These are phyloP conservation scores for Sanderia malayensis DNA, from an alignment of 30 jellyfish, hydroid and myxozoan species.

Conservation along the genomic window DNA sequence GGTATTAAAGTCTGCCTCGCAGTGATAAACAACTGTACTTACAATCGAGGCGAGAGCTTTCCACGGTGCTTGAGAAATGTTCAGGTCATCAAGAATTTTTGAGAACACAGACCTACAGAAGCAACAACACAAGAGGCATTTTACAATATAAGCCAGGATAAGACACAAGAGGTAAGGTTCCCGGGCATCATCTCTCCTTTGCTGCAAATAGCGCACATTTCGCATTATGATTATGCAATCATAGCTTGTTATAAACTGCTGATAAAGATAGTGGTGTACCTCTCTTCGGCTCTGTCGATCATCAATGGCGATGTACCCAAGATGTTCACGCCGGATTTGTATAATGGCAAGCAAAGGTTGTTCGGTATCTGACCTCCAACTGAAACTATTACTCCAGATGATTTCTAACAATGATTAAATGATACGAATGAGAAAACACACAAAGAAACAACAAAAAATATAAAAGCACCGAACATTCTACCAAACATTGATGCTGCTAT, in stretches of 20 bases:
- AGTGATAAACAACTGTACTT: slow-evolving; percentile 17
- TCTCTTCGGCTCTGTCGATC: slow-evolving; percentile 80
- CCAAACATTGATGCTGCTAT: too few species aligned
- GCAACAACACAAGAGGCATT: too few species aligned
- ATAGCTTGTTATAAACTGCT: too few species aligned
- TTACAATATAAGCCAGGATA: too few species aligned
- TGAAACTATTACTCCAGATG: slow-evolving; percentile 59
- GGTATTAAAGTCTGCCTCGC: background rate
- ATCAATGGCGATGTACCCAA: slow-evolving; percentile 70
- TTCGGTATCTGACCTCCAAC: slow-evolving; percentile 80
- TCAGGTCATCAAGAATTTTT: slow-evolving; percentile 63
- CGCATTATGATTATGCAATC: too few species aligned
- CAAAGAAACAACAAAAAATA: too few species aligned
- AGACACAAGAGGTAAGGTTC: too few species aligned
- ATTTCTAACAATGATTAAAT: slow-evolving; percentile 9
- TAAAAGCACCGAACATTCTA: too few species aligned
- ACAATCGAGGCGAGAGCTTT: slow-evolving; percentile 62
- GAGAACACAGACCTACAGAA: slow-evolving; percentile 61
- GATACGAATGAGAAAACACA: too few species aligned
- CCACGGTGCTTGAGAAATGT: slow-evolving; percentile 76
- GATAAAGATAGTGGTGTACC: too few species aligned
- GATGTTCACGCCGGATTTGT: slow-evolving; percentile 52
- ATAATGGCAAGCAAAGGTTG: slow-evolving; percentile 55
- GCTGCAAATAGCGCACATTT: too few species aligned
- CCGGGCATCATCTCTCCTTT: too few species aligned